These are phyloP conservation scores for Ranitomeya imitator DNA, from an alignment of 2,113 vertebrate species.

Conservation along the genomic window DNA sequence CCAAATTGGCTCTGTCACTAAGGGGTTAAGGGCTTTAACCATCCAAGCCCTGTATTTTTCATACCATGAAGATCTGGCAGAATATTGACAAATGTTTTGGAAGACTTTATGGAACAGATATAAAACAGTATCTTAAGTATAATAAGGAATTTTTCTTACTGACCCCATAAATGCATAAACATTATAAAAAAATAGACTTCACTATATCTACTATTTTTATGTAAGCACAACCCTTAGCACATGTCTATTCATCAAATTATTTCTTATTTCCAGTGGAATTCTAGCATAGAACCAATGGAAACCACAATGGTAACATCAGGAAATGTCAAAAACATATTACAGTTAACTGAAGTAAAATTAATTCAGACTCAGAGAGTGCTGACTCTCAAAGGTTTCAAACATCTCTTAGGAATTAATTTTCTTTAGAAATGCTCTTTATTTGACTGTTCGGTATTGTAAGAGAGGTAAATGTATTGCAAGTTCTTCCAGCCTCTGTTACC, in stretches of 20 bases:
- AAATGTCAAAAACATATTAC: constrained; percentile 23
- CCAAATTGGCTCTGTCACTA: too few relatives aligned
- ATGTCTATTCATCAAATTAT: background rate
- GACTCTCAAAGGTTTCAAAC: background rate
- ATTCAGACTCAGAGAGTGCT: background rate
- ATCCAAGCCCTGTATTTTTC: too few relatives aligned
- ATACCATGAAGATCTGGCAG: too few relatives aligned
- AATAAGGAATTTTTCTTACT: too few relatives aligned
- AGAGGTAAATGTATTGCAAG: constrained; percentile 12
- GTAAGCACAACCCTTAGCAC: background rate
- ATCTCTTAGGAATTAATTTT: background rate
- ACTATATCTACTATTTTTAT: background rate
- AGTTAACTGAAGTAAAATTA: constrained; percentile 3
- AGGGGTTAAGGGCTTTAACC: too few relatives aligned
- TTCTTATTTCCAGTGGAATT: background rate
- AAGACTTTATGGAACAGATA: too few relatives aligned
- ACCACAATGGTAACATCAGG: background rate
- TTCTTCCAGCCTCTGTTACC: constrained; percentile 5
- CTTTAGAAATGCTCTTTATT: constrained; percentile 4
- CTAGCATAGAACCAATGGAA: background rate
- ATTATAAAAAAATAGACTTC: background rate
- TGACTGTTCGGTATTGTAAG: background rate
- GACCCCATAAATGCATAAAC: too few relatives aligned
- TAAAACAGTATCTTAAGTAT: too few relatives aligned
- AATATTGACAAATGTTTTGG: too few relatives aligned